Percentiles rank a stretch among this genome's conserved stretches.
phyloP scores from a whole-genome alignment of 2,797 vertebrate species.

The Gila robusta region DNA sequence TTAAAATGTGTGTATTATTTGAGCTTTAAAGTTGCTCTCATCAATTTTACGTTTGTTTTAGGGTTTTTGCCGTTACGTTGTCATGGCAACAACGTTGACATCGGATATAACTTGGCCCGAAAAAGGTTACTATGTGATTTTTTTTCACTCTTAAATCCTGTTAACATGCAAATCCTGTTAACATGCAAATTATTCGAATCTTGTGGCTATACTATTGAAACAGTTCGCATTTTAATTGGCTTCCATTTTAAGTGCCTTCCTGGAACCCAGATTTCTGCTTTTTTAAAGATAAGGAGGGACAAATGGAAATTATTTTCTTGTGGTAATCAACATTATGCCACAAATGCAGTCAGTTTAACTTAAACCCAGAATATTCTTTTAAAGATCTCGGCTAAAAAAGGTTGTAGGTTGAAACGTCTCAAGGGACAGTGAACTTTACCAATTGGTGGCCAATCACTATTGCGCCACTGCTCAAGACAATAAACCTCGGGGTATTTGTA shows the following conservation, averaged over 20 bases:
- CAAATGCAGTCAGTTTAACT: neutral
- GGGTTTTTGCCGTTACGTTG: neutral
- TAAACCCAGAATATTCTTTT: neutral
- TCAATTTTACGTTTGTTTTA: neutral
- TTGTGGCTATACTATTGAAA: neutral
- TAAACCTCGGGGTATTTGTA: neutral
- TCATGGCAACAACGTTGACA: neutral
- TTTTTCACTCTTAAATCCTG: neutral
- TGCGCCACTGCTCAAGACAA: neutral
- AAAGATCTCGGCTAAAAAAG: neutral
- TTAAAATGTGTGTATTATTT: neutral
- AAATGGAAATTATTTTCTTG: neutral
- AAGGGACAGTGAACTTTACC: constrained; percentile 6
- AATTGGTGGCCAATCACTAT: constrained; percentile 13
- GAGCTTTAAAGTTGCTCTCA: neutral
- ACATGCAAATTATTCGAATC: neutral
- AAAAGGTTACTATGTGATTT: neutral
- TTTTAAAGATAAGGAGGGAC: constrained; percentile 1
- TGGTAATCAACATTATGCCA: neutral
- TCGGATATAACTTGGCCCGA: neutral
- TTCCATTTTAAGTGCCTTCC: neutral
- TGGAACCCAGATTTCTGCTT: neutral
- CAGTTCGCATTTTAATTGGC: neutral
- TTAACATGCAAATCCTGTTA: neutral
- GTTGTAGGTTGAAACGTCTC: neutral